Evolutionary conservation across 2,797 vertebrate genomes (phyloP), one percentile per base, ranked within the genome.

Genomic region (Selene dorsalis): DNA sequence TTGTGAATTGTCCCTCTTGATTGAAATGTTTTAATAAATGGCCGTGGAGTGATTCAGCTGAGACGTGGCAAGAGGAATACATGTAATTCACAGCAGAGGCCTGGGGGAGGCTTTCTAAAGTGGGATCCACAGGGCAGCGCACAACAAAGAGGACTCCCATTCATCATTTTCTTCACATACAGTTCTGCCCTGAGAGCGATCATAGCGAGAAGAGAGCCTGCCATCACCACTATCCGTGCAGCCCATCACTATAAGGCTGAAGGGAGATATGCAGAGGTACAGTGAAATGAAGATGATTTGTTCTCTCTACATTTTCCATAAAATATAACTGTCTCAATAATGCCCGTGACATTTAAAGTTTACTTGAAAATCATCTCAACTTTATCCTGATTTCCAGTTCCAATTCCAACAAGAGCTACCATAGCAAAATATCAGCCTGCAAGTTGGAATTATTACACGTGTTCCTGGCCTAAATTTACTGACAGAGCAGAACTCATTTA

Each of bases 71-170:
- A 56, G 28, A 53, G 47, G 52, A 76, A 43, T 38, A 12, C 20
- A 75, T 61, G 66, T 24, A 75, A 32, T 20, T 22, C 3, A 53
- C 38, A 53, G 50, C 26, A 45, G 48, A 77, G 77, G 47, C 62
- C 45, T 7, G 32, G 16, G 52, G 62, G 41, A 78, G 56, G 17
- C 35, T 60, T 26, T 71, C 41, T 73, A 17, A 16, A 39, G 66
- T 39, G 81, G 56, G 55, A 71, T 41, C 18, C 47, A 20, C 50
- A 50, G 60, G 47, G 55, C 38, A 47, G 57, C n/a, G 1, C 5
- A 3, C n/a, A 18, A 22, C 71, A 4, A 69, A 17, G 10, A 75
- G 35, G 47, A 62, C 69, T 65, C 30, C 63, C 50, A 50, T 72
- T 20, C 48, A 64, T 41, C 32, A 14, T 62, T 41, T 45, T 66